Percentiles rank a stretch among this genome's conserved stretches.
phyloP scores from a whole-genome alignment of 2,113 vertebrate species.

The Hypomesus transpacificus region DNA sequence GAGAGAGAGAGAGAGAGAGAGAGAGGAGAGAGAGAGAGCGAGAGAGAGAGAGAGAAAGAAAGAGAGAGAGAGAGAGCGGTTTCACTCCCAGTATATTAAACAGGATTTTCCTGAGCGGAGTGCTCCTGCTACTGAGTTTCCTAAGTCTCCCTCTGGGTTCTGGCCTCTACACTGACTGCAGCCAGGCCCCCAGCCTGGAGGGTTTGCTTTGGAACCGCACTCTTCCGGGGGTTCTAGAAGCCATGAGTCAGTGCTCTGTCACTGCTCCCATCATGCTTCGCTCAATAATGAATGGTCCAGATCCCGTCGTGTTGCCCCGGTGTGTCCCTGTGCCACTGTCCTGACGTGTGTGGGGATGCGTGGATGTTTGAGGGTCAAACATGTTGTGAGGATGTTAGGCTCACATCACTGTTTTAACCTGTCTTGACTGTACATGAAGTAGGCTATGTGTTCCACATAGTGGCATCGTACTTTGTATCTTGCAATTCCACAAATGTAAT shows the following conservation, averaged over 20 bases:
- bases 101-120: slow-evolving; percentile 74
- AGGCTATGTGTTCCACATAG: not conserved
- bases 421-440: too few relatives aligned
- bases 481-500: not conserved
- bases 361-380: not conserved
- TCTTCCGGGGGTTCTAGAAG: slow-evolving; percentile 56
- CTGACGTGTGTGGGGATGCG: not conserved
- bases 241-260: slow-evolving; percentile 63
- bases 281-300: slow-evolving; percentile 62
- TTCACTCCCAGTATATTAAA: slow-evolving; percentile 67
- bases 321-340: slow-evolving; percentile 17
- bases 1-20: slow-evolving; percentile 14
- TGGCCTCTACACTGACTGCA: slow-evolving; percentile 62
- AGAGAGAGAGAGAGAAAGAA: too few relatives aligned
- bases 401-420: too few relatives aligned
- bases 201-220: slow-evolving; percentile 71
- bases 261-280: slow-evolving; percentile 53
- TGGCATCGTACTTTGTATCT: not conserved
- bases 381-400: not conserved
- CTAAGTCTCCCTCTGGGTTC: slow-evolving; percentile 67
- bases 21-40: too few relatives aligned
- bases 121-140: slow-evolving; percentile 66
- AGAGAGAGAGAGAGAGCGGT: slow-evolving; percentile 30
- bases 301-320: slow-evolving; percentile 55
- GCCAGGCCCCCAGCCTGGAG: slow-evolving; percentile 34